Conservation (phyloP, 2,888 invertebrate species). For the Caenorhabditis doughertyi region DNA sequence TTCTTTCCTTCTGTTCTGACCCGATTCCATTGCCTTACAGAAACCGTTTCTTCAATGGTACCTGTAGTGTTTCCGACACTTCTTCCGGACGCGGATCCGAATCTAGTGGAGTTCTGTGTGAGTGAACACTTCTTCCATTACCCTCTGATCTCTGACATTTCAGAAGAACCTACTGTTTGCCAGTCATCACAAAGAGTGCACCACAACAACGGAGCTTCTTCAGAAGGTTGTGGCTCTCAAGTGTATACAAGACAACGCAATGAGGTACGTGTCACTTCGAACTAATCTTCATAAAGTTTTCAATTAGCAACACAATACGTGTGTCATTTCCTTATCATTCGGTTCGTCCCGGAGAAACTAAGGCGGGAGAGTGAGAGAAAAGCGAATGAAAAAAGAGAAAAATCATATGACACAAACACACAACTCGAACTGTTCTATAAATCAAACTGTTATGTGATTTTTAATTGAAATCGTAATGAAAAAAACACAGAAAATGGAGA, state of each 20-base stretch:
- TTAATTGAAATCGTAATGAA: background rate
- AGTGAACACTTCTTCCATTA: background rate
- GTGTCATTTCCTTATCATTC: conserved; percentile 17
- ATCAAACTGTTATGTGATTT: conserved; percentile 23
- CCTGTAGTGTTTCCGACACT: background rate
- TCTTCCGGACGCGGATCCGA: conserved; percentile 25
- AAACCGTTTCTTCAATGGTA: conserved; percentile 3
- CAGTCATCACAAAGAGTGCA: conserved; percentile 29
- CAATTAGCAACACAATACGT: conserved; percentile 2
- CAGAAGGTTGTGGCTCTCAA: conserved; percentile 45
- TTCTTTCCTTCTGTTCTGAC: background rate
- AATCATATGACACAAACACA: conserved; percentile 29
- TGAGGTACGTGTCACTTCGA: conserved; percentile 21
- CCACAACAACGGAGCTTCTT: conserved; percentile 25
- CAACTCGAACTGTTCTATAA: conserved; percentile 37
- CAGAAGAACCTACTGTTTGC: conserved; percentile 38
- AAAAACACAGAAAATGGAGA: background rate
- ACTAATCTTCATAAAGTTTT: background rate
- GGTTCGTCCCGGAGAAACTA: background rate
- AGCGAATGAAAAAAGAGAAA: background rate
- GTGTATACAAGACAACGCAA: conserved; percentile 35
- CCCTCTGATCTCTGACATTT: conserved; percentile 4
- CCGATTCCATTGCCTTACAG: background rate
- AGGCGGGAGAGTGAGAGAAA: background rate
- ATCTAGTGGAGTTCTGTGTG: conserved; percentile 42